Conservation (phyloP, 30 jellyfish, hydroid and myxozoan species). For the Pseudorhiza aurosa region DNA sequence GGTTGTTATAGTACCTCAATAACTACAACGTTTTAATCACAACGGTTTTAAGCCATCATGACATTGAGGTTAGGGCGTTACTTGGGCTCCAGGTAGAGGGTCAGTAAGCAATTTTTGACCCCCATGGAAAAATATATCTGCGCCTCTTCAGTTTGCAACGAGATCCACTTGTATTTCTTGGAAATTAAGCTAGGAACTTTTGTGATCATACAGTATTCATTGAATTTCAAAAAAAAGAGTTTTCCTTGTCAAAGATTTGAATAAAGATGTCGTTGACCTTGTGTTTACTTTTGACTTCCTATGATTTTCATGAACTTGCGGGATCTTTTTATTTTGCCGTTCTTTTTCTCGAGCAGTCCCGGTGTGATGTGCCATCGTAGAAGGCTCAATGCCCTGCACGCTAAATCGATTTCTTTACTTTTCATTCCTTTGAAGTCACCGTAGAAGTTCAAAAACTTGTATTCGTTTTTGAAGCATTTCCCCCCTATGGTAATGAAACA, state of each 20-base stretch:
- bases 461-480: constrained; percentile 70
- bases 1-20: too few species aligned
- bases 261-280: too few species aligned
- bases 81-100: too few species aligned
- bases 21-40: too few species aligned
- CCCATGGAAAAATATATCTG: too few species aligned
- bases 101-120: too few species aligned
- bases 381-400: constrained; percentile 93
- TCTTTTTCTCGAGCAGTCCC: constrained; percentile 79
- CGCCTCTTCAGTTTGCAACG: too few species aligned
- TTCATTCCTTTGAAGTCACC: constrained; percentile 85
- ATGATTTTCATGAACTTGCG: constrained; percentile 41
- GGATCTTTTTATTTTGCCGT: constrained; percentile 67
- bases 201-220: too few species aligned
- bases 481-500: constrained; percentile 82
- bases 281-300: constrained; percentile 21
- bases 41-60: too few species aligned
- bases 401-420: constrained; percentile 84
- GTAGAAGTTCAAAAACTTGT: constrained; percentile 76
- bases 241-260: background rate
- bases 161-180: too few species aligned
- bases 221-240: background rate
- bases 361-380: constrained; percentile 99
- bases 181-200: too few species aligned
- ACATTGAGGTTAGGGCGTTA: too few species aligned